Evolutionary conservation across 2,797 vertebrate species (phyloP).

Genomic region (Gila robusta): DNA sequence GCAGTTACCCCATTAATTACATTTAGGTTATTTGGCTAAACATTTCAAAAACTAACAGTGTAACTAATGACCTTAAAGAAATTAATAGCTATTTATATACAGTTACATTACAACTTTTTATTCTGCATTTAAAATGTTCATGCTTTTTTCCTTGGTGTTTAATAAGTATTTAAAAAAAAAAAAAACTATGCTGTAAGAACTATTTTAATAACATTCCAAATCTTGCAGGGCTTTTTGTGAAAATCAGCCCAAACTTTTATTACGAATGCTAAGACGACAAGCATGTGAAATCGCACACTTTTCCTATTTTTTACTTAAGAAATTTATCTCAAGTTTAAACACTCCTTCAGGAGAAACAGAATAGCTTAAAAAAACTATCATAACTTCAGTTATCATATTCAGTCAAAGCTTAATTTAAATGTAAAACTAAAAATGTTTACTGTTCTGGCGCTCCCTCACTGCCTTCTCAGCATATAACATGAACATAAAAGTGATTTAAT

Average conservation of each 20-base stretch:
- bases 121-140: not conserved
- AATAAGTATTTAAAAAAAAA: not conserved
- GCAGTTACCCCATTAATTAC: not conserved
- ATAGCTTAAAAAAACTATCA: slow-evolving; percentile 5
- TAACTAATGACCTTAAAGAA: not conserved
- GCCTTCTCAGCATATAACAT: not conserved
- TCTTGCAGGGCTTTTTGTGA: slow-evolving; percentile 18
- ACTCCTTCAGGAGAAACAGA: slow-evolving; percentile 7
- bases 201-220: slow-evolving; percentile 31
- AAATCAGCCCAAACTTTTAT: slow-evolving; percentile 34
- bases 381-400: slow-evolving; percentile 24
- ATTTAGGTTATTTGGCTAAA: not conserved
- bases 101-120: not conserved
- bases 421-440: not conserved
- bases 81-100: not conserved
- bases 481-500: not conserved
- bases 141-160: not conserved
- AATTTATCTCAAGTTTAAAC: slow-evolving; percentile 37
- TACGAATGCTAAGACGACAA: slow-evolving; percentile 38
- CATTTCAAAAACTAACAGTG: not conserved
- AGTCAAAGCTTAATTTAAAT: slow-evolving; percentile 23
- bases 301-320: slow-evolving; percentile 33
- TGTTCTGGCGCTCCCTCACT: not conserved
- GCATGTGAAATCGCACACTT: slow-evolving; percentile 38
- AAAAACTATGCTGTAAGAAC: not conserved